These are phyloP conservation scores for Notothenia coriiceps DNA, from an alignment of 2,113 vertebrate species.

Conservation along the genomic window DNA sequence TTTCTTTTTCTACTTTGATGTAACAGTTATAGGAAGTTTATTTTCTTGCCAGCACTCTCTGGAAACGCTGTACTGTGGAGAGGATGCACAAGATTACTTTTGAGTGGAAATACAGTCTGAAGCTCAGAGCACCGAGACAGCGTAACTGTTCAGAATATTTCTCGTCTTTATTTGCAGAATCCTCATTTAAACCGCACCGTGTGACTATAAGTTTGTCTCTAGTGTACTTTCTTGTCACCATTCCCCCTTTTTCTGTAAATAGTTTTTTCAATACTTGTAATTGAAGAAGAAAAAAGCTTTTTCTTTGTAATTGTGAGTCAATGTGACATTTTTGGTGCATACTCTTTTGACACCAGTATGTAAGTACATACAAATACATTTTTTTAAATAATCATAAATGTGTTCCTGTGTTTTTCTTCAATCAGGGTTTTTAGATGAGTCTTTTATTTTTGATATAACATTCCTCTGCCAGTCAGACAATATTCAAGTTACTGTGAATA, in stretches of 20 bases:
- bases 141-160: slow-evolving; percentile 50
- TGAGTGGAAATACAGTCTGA: slow-evolving; percentile 65
- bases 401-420: slow-evolving; percentile 52
- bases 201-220: slow-evolving; percentile 72
- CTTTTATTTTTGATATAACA: slow-evolving; percentile 1
- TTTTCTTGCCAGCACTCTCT: slow-evolving; percentile 52
- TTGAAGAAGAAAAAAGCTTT: slow-evolving; percentile 70
- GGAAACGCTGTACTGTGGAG: slow-evolving; percentile 36
- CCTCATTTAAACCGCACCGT: slow-evolving; percentile 58
- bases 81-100: slow-evolving; percentile 43
- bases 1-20: slow-evolving; percentile 28
- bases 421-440: background rate
- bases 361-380: slow-evolving; percentile 85
- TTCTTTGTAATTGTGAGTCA: slow-evolving; percentile 79
- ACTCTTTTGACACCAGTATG: slow-evolving; percentile 83
- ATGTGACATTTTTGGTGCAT: slow-evolving; percentile 83
- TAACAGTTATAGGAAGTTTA: slow-evolving; percentile 38
- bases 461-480: background rate
- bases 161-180: slow-evolving; percentile 46
- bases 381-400: slow-evolving; percentile 78
- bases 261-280: slow-evolving; percentile 81
- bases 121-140: slow-evolving; percentile 41
- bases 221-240: slow-evolving; percentile 70
- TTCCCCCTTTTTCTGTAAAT: slow-evolving; percentile 83
- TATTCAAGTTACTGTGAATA: background rate